Base-by-base conservation (phyloP, 2,888 invertebrate species). In the Nomada flava region DNA sequence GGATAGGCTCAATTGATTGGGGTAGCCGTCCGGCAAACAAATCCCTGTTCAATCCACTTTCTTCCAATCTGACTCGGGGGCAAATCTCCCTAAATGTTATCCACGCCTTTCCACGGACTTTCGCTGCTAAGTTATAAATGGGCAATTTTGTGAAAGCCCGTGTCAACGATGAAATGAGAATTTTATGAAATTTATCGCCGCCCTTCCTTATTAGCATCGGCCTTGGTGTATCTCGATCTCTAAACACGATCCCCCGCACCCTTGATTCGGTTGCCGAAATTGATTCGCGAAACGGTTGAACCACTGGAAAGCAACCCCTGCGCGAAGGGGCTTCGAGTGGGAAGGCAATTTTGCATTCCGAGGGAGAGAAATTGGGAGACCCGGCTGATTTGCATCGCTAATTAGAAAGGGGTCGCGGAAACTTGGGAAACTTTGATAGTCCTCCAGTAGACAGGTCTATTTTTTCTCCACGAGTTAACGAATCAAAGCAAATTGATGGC, bases 61-160 rank as follows among this genome's bases (percentile, higher is more conserved):
- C 15, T 20, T n/a, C 53, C 44, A n/a, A n/a, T 20, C 44, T 15
- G 26, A 10, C 23, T 15, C 60, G 47, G 47, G 47, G 47, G 15
- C 13, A 47, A 15, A 3, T 47, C 47, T 47, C 47, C 47, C 47
- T 15, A 23, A 23, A 55, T 55, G 20, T 55, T 55, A 20, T 20
- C 23, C 23, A 20, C 47, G 15, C 11, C 9, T 55, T 23, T 23
- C 23, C 11, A 55, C 11, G 23, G 2, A 26, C 11, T 5, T 26
- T 7, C 20, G 15, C 57, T 13, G 23, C 9, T 13, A 13, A 15
- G 26, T 67, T 13, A 67, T 18, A 76, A 70, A 72, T 52, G 62
- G 72, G 72, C 84, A 86, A 86, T 86, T 86, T 86, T 60, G 50
- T 59, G 55, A 71, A n/a, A 52, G 53, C 75, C 3, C 0, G 13